These are phyloP conservation scores for Medauroidea extradentata DNA, from an alignment of 1,140 invertebrate species.

Conservation along the genomic window DNA sequence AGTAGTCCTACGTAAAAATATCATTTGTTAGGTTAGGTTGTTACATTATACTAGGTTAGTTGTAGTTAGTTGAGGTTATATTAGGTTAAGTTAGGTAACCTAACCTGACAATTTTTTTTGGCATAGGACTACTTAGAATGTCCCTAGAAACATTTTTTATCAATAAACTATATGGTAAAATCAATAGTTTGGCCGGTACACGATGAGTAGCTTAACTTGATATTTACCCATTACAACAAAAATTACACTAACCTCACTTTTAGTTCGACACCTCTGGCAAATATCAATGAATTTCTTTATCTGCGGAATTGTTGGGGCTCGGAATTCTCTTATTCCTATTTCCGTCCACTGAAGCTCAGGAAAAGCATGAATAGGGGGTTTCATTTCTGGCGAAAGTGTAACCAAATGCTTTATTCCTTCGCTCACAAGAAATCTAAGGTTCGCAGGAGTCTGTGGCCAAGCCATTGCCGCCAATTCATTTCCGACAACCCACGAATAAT, in stretches of 20 bases:
- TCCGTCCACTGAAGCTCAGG: slow-evolving; percentile 51
- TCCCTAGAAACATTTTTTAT: too few relatives aligned
- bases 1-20: too few relatives aligned
- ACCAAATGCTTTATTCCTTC: slow-evolving; percentile 50
- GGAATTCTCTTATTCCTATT: slow-evolving; percentile 60
- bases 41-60: too few relatives aligned
- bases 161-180: too few relatives aligned
- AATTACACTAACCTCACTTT: slow-evolving; percentile 42
- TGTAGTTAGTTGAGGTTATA: too few relatives aligned
- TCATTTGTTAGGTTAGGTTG: too few relatives aligned
- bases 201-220: too few relatives aligned
- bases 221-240: too few relatives aligned
- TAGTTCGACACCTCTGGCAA: slow-evolving; percentile 47
- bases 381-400: slow-evolving; percentile 57
- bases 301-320: slow-evolving; percentile 58
- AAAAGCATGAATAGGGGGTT: slow-evolving; percentile 49
- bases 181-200: too few relatives aligned
- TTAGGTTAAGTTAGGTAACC: too few relatives aligned
- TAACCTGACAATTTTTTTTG: too few relatives aligned
- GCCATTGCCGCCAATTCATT: slow-evolving; percentile 57
- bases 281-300: slow-evolving; percentile 62
- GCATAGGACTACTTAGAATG: too few relatives aligned
- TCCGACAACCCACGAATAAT: slow-evolving; percentile 58
- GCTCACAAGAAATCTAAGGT: slow-evolving; percentile 55
- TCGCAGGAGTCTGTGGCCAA: slow-evolving; percentile 52